phyloP scores from a whole-genome alignment of 2,888 invertebrate species.

The Ptilodon capucinus region DNA sequence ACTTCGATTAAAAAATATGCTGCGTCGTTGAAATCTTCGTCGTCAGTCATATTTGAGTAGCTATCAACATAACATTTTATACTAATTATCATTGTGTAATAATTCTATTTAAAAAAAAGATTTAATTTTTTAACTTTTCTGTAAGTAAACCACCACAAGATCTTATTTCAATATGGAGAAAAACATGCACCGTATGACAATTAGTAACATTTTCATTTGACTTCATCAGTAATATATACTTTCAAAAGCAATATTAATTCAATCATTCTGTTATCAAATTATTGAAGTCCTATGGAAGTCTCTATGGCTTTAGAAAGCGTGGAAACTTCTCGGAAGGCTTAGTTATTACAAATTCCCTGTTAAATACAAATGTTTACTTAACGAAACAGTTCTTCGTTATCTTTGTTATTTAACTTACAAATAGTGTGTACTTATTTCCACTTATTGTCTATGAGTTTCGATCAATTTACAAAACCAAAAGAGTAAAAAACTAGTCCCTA shows the following conservation, averaged over 20 bases:
- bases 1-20: constrained; percentile 86
- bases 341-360: constrained; percentile 31
- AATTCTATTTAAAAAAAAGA: no score
- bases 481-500: no score
- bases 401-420: constrained; percentile 42
- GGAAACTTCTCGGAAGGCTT: constrained; percentile 38
- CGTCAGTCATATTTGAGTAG: constrained; percentile 59
- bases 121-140: no score
- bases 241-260: no score
- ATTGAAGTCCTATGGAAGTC: constrained; percentile 1
- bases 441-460: no score
- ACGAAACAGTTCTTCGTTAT: constrained; percentile 33
- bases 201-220: no score
- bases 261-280: not conserved
- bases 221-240: no score
- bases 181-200: no score
- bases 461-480: no score
- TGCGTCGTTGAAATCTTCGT: constrained; percentile 75
- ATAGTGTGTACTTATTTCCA: constrained; percentile 19
- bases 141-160: no score
- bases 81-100: constrained; percentile 1
- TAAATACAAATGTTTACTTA: constrained; percentile 31
- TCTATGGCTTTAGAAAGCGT: not conserved
- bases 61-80: constrained; percentile 38
- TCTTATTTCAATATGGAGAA: no score